phyloP scores from a whole-genome alignment of 2,113 vertebrate genomes.

The Tetraodon nigroviridis region DNA sequence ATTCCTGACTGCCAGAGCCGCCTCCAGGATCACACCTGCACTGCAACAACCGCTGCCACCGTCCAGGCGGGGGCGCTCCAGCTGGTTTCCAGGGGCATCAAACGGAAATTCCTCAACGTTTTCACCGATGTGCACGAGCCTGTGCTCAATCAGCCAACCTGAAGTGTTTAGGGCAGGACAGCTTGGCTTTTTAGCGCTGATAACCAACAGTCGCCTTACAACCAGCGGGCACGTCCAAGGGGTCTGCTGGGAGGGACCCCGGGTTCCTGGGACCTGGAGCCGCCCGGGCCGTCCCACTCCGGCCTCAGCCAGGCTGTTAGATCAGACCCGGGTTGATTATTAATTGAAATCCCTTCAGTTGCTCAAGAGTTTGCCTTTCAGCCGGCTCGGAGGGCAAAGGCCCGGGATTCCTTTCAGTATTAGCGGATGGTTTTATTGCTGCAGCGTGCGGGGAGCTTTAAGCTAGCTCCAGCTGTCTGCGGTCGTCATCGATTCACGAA shows the following conservation, averaged over 20 bases:
- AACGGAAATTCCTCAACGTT: constrained; percentile 1
- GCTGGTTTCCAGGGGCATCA: not conserved
- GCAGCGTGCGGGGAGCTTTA: not conserved
- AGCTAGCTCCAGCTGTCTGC: not conserved
- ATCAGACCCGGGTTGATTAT: constrained; percentile 49
- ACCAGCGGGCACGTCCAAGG: too few relatives aligned
- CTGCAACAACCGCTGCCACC: too few relatives aligned
- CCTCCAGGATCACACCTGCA: too few relatives aligned
- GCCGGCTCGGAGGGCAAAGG: constrained; percentile 27
- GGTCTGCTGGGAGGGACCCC: not conserved
- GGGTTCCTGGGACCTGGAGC: constrained; percentile 6
- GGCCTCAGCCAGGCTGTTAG: not conserved
- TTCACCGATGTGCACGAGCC: not conserved
- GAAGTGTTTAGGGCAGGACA: too few relatives aligned
- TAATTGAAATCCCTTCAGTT: constrained; percentile 52
- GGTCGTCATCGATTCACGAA: too few relatives aligned
- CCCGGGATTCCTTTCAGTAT: constrained; percentile 3
- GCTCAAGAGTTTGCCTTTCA: constrained; percentile 23
- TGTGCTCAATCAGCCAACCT: not conserved
- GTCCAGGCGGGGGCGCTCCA: not conserved
- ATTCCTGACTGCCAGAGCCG: constrained; percentile 60
- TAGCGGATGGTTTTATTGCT: not conserved
- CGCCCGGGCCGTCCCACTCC: constrained; percentile 9
- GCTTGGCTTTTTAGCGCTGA: too few relatives aligned
- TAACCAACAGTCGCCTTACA: too few relatives aligned